Evolutionary conservation across 2,113 vertebrate genomes (phyloP).

Genomic region (Vidua macroura): DNA sequence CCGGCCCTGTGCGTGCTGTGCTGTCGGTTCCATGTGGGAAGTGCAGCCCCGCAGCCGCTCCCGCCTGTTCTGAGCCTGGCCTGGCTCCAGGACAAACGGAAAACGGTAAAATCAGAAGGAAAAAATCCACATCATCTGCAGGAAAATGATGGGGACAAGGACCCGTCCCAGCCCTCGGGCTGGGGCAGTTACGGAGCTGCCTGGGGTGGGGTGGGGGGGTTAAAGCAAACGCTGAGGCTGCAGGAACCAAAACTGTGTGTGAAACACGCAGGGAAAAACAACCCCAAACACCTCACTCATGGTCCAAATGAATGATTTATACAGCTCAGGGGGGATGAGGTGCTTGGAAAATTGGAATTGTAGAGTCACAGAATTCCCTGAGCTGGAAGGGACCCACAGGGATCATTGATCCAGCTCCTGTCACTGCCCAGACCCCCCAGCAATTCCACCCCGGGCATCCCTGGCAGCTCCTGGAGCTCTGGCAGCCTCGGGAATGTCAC

Average conservation of each 20-base stretch:
- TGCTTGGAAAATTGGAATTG: neutral
- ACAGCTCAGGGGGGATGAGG: neutral
- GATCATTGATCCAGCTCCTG: accelerated
- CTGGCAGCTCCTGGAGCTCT: neutral
- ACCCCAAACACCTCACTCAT: accelerated
- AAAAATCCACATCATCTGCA: neutral
- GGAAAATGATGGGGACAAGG: neutral
- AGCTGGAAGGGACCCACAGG: neutral
- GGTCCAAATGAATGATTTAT: neutral
- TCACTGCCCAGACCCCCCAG: neutral
- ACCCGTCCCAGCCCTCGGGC: neutral
- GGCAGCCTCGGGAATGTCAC: neutral
- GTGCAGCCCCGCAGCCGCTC: accelerated
- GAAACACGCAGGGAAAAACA: neutral
- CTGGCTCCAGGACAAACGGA: neutral
- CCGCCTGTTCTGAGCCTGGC: neutral
- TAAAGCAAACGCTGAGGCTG: neutral
- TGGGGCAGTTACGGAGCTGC: accelerated
- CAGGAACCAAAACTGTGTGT: neutral
- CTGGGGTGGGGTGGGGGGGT: neutral
- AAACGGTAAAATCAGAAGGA: neutral
- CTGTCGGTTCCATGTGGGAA: accelerated
- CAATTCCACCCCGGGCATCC: neutral
- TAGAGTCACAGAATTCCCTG: neutral
- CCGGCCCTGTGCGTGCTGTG: neutral